phyloP scores from a whole-genome alignment of 2,888 invertebrate species.

The Orthosia incerta region DNA sequence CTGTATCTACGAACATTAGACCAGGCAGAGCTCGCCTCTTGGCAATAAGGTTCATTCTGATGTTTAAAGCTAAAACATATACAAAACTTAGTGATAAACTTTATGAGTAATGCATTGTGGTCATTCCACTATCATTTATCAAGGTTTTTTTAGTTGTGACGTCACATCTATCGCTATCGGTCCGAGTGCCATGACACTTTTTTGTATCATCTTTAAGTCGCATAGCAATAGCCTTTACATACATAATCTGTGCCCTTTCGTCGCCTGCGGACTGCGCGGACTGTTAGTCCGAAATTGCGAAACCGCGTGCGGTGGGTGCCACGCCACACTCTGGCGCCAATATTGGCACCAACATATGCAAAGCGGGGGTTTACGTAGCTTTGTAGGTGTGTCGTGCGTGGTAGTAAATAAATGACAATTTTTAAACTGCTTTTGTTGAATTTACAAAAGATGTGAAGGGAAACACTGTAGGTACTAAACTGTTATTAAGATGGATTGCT shows the following conservation, averaged over 20 bases:
- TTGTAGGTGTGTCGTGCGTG: conserved; percentile 22
- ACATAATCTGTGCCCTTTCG: conserved; percentile 76
- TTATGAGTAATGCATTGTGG: no score
- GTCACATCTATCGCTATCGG: background rate
- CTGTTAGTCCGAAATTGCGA: conserved; percentile 88
- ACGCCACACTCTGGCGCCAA: conserved; percentile 78
- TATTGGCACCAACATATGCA: conserved; percentile 74
- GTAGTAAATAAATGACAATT: conserved; percentile 7
- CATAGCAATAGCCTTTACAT: conserved; percentile 48
- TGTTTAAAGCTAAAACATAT: no score
- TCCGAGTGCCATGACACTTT: background rate
- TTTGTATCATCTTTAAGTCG: background rate
- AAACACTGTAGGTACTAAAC: background rate
- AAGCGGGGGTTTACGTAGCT: conserved; percentile 46
- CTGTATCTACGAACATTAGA: background rate
- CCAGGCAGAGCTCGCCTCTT: no score
- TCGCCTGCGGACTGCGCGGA: conserved; percentile 87
- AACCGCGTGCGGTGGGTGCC: conserved; percentile 85
- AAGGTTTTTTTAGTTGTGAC: background rate
- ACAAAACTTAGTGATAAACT: no score
- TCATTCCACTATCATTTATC: no score
- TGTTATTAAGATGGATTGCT: background rate
- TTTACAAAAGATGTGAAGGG: background rate
- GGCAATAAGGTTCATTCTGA: no score
- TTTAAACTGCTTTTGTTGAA: conserved; percentile 27